Evolutionary conservation across 2,888 invertebrate genomes (phyloP).

Genomic region (Uropetala carovei): DNA sequence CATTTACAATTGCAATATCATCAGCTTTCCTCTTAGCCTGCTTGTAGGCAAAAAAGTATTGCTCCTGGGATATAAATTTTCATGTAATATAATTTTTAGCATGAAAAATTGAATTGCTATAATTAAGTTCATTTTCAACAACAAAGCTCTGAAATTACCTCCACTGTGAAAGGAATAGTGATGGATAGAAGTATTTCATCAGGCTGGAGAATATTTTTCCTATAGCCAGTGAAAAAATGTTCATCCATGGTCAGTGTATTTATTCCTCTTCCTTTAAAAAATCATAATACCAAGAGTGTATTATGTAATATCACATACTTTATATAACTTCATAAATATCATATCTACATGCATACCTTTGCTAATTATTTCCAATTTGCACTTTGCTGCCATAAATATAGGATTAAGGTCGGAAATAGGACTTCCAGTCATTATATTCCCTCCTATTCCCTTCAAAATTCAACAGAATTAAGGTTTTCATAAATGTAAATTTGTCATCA

Average conservation of each 20-base stretch:
- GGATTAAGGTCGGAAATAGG: constrained; percentile 98
- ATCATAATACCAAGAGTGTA: background rate
- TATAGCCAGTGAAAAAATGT: constrained; percentile 91
- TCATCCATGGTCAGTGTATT: constrained; percentile 84
- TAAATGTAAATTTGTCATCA: too few relatives aligned
- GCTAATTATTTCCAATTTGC: constrained; percentile 81
- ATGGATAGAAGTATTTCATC: constrained; percentile 90
- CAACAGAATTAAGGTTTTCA: too few relatives aligned
- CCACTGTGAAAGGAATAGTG: constrained; percentile 84
- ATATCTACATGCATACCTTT: constrained; percentile 70
- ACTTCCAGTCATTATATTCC: constrained; percentile 96
- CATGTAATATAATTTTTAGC: background rate
- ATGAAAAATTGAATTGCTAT: background rate
- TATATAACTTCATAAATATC: background rate
- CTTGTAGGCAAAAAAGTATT: constrained; percentile 91
- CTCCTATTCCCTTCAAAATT: constrained; percentile 84
- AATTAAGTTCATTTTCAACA: background rate
- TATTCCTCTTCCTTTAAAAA: constrained; percentile 72
- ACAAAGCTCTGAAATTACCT: constrained; percentile 71
- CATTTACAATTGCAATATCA: constrained; percentile 97
- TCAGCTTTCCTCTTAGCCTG: constrained; percentile 95
- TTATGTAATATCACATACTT: background rate
- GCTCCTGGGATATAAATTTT: constrained; percentile 74
- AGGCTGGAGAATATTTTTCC: constrained; percentile 83
- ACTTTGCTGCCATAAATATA: constrained; percentile 88